Evolutionary conservation across 2,888 invertebrate species (phyloP), one percentile per base, ranked within the genome.

Genomic region (Pyrrhosoma nymphula): DNA sequence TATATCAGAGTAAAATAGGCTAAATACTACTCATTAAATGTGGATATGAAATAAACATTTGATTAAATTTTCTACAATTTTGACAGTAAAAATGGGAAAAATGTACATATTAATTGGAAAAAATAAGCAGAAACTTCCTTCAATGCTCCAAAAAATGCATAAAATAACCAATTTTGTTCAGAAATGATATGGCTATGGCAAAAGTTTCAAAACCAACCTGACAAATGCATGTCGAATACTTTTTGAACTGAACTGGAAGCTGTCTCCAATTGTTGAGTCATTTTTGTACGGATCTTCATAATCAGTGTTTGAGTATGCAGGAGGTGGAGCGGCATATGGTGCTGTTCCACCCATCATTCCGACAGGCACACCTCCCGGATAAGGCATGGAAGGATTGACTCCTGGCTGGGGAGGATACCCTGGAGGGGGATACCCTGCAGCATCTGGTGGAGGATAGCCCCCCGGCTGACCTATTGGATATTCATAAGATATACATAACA

Each of bases 191-290:
- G 4, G 4, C 47, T 47, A 47, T 8, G 8, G 47, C 8, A 47
- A 2, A 2, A 60, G 56, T 20, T 60, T 60, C 16, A 60, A 16
- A 1, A 56, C 95, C 23, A 98, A 99, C 97, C 98, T 97, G 95
- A 98, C 98, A 96, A 98, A 98, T 0, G 98, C 98, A 96, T 97
- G 97, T 95, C 98, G 97, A 96, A 98, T 98, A 96, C 97, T 97
- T 96, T 98, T 98, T 96, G 98, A 98, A 96, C 96, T 97, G 97
- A 98, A 98, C 95, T 98, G 98, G 96, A 98, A 98, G 0, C 98
- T 98, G 96, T 98, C 98, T 89, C 97, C 97, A 96, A 98, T 98
- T 90, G 98, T 97, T 93, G 97, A 97, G 93, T 97, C 97, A 93
- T 75, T 69, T 0, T 96, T 96, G 75, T 96, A 96, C 95, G 96